Percentiles rank a stretch among this genome's conserved stretches.
Evolutionary conservation across 2,797 vertebrate genomes (phyloP).

Genomic region (Acipenser transmontanus): DNA sequence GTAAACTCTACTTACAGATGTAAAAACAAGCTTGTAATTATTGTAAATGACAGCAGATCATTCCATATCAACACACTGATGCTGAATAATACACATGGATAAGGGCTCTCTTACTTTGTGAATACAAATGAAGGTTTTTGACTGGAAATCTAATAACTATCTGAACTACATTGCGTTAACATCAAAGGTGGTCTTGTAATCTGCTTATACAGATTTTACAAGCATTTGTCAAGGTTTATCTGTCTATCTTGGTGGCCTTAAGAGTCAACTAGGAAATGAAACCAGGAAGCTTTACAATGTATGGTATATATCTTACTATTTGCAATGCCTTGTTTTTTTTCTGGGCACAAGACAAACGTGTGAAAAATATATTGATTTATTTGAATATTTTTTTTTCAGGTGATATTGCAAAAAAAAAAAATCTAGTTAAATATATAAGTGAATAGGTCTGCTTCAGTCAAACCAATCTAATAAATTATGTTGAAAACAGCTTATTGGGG

Average conservation of each 20-base stretch:
- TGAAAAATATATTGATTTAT: too few species aligned
- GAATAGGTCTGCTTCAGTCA: too few species aligned
- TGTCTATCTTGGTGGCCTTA: neutral
- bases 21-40: constrained; percentile 40
- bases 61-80: constrained; percentile 64
- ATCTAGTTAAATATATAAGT: too few species aligned
- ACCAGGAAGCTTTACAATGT: too few species aligned
- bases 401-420: too few species aligned
- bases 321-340: too few species aligned
- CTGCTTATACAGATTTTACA: neutral
- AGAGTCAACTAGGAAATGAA: too few species aligned
- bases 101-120: constrained; percentile 35
- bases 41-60: constrained; percentile 59
- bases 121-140: neutral
- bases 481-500: too few species aligned
- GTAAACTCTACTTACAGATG: constrained; percentile 33
- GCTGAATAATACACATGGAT: constrained; percentile 33
- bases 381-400: too few species aligned
- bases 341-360: too few species aligned
- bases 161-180: neutral
- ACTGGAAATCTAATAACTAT: constrained; percentile 5
- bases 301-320: too few species aligned
- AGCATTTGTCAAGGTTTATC: neutral
- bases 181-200: neutral
- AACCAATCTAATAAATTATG: too few species aligned